Evolutionary conservation across 2,888 invertebrate species (phyloP).

Genomic region (Temnothorax ravouxi): DNA sequence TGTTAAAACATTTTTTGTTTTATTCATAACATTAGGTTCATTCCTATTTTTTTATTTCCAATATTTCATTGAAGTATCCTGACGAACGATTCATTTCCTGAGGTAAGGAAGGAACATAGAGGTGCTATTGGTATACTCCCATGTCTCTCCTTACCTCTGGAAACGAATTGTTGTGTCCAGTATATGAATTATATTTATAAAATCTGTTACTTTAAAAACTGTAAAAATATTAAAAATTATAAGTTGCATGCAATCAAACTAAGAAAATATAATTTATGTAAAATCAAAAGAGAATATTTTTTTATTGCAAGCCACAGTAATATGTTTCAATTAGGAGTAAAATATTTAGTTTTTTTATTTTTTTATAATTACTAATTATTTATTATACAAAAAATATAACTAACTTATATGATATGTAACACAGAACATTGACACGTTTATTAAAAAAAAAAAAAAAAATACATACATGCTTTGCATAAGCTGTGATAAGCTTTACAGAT

Average conservation of each 20-base stretch:
- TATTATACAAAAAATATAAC: not conserved
- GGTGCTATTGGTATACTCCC: no score
- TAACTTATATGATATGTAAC: not conserved
- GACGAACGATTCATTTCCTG: no score
- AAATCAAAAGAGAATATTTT: conserved; percentile 2
- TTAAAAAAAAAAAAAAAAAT: conserved; percentile 8
- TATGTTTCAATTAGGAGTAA: not conserved
- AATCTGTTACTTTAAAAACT: not conserved
- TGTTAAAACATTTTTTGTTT: conserved; percentile 1
- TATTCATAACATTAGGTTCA: no score
- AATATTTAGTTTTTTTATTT: not conserved
- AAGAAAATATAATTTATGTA: not conserved
- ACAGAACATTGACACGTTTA: not conserved
- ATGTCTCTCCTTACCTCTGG: no score
- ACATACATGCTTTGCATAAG: conserved; percentile 55
- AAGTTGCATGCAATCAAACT: not conserved
- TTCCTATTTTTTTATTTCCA: not conserved
- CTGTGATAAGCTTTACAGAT: conserved; percentile 39
- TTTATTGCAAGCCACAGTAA: not conserved
- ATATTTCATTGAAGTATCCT: no score
- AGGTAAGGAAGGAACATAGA: no score
- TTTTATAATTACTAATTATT: not conserved
- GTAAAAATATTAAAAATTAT: not conserved
- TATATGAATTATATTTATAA: not conserved
- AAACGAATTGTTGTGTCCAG: no score